A percentile compares a stretch with the other conserved stretches of the same genome.
Evolutionary conservation across 2,113 vertebrate genomes (phyloP).

Genomic region (Mesocricetus auratus): DNA sequence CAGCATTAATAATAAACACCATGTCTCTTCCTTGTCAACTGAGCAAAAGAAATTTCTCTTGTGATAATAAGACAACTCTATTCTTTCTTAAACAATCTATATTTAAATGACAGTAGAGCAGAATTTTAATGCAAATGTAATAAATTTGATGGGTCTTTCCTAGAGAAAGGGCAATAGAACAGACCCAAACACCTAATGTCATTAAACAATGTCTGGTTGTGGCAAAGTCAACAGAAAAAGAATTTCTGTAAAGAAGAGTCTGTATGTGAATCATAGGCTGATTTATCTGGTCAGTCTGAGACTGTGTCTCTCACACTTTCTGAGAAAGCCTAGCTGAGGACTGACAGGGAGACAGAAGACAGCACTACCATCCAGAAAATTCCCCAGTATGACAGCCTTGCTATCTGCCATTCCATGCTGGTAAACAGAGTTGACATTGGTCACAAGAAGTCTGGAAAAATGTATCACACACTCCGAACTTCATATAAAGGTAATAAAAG

Average conservation of each 20-base stretch:
- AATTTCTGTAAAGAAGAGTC: background rate
- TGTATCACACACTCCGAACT: background rate
- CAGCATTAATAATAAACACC: background rate
- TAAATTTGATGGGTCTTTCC: background rate
- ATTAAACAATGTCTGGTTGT: slow-evolving; percentile 11
- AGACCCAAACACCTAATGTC: slow-evolving; percentile 25
- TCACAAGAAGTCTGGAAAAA: background rate
- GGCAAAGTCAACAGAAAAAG: background rate
- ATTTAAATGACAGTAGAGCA: background rate
- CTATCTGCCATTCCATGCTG: background rate
- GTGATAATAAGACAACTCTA: background rate
- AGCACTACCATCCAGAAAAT: background rate
- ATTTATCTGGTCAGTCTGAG: background rate
- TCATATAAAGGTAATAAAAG: background rate
- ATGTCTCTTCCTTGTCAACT: background rate
- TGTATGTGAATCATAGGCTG: background rate
- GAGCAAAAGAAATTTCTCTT: slow-evolving; percentile 33
- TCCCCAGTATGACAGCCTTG: background rate
- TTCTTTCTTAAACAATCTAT: background rate
- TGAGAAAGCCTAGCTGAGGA: background rate
- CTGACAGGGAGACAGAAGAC: background rate
- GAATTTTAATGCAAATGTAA: slow-evolving; percentile 49
- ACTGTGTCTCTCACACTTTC: background rate
- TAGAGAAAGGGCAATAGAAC: background rate
- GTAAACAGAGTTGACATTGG: background rate